phyloP scores from a whole-genome alignment of 2,113 vertebrate species.

The Alethe diademata region DNA sequence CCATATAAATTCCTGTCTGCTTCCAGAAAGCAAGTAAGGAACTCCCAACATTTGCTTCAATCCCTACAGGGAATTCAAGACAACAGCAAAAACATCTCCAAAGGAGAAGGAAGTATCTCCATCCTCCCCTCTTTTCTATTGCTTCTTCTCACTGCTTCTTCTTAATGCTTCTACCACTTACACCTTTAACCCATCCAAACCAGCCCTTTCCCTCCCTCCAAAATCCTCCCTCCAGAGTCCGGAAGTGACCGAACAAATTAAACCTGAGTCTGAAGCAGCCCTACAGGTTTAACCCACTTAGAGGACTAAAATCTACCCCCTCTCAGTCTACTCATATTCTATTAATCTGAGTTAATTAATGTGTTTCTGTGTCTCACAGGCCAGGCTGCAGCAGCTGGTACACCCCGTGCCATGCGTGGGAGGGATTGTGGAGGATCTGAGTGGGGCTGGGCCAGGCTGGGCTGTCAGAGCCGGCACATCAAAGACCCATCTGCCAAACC shows the following conservation, averaged over 20 bases:
- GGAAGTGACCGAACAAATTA: not conserved
- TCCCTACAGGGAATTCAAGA: not conserved
- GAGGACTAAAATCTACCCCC: not conserved
- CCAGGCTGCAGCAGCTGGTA: not conserved
- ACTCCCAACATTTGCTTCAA: not conserved
- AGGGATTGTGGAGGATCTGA: not conserved
- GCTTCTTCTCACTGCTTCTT: not conserved
- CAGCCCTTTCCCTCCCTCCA: not conserved
- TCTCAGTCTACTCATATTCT: not conserved
- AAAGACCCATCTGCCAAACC: not conserved
- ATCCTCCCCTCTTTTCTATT: not conserved
- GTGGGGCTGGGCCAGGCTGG: not conserved
- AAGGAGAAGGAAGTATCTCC: not conserved
- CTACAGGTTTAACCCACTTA: not conserved
- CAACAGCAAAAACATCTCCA: not conserved
- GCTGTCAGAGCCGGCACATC: not conserved
- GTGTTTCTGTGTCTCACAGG: not conserved
- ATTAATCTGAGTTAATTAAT: not conserved
- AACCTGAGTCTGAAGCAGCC: not conserved
- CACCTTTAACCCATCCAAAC: not conserved
- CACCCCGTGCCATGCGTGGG: accelerated
- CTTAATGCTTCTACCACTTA: not conserved
- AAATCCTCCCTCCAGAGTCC: not conserved
- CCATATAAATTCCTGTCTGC: not conserved
- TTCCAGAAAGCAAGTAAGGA: not conserved